A percentile compares a stretch with the other conserved stretches of the same genome.
phyloP scores from a whole-genome alignment of 2,888 invertebrate species.

The Troides helena region DNA sequence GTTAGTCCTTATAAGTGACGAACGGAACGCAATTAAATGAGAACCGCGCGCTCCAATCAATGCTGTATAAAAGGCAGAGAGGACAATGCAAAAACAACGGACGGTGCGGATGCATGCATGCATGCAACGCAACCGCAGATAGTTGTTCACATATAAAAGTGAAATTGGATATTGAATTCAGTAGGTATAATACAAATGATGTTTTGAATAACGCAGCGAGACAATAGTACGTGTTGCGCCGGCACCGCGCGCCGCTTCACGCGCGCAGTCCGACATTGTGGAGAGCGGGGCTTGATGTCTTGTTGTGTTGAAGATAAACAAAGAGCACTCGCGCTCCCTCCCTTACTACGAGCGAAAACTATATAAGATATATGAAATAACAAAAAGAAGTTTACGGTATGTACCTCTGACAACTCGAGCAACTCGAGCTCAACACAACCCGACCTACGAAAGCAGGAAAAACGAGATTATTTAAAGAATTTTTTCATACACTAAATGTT shows the following conservation, averaged over 20 bases:
- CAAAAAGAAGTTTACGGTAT: not conserved
- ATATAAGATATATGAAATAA: not conserved
- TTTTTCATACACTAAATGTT: not conserved
- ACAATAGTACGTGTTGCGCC: constrained; percentile 20
- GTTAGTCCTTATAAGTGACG: not conserved
- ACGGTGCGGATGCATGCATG: constrained; percentile 3
- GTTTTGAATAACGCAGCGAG: constrained; percentile 14
- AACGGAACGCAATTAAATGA: not conserved
- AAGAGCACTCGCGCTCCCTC: constrained; percentile 15
- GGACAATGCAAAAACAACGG: constrained; percentile 15
- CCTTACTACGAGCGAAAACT: not conserved
- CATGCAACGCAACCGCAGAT: not conserved
- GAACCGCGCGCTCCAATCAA: constrained; percentile 7
- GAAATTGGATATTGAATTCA: constrained; percentile 26
- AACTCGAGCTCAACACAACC: not conserved
- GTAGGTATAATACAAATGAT: constrained; percentile 1
- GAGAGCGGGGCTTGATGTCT: constrained; percentile 14
- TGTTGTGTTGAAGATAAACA: constrained; percentile 3
- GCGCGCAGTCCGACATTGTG: constrained; percentile 15
- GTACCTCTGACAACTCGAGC: not conserved
- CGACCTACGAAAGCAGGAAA: not conserved
- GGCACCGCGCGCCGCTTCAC: not conserved
- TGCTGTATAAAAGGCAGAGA: constrained; percentile 4
- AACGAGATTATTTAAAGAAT: not conserved
- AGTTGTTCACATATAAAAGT: constrained; percentile 17